Evolutionary conservation across 1,140 invertebrate species (phyloP), one percentile per base, ranked within the genome.

Genomic region (Anagrus nilaparvatae): DNA sequence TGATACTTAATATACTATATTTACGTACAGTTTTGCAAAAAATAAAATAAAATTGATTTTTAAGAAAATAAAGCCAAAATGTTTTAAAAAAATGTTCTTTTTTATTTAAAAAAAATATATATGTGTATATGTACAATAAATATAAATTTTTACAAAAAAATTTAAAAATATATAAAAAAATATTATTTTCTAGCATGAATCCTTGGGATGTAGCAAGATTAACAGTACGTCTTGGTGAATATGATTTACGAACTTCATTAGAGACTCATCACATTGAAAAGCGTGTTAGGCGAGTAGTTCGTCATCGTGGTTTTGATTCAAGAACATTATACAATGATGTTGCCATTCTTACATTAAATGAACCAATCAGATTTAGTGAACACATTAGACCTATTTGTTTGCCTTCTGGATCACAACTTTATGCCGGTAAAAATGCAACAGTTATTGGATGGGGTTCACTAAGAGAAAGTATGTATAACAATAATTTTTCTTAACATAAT

Each of bases 301-400:
- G 86, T 28, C 87, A 91, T 56, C 76, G 81, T 50, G 83, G 82
- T 14, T 91, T 89, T 52, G 83, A 89, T 53, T 77, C 83, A 43
- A 76, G 82, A 49, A 88, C 84, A 13, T 66, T 91, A 74, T 88
- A 88, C 63, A 88, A 90, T 50, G 87, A 92, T 54, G 77, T 94
- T 17, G 86, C 89, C 0, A 71, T 96, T 30, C 65, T 94, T 3
- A 90, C 86, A 9, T 52, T 96, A 50, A 81, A 82, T 50, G 75
- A 78, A 38, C 80, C 86, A 0, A 81, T 93, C 1, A 65, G 73
- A 32, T 92, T 82, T 60, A 77, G 75, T 2, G 73, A 77, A 40
- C 76, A 79, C 53, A 79, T 94, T 34, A 73, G 83, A 44, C 84
- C 89, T 0, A 78, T 94, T 31, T 94, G 90, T 56, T 67, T 94